phyloP scores from a whole-genome alignment of 2,797 vertebrate genomes.

The Oryzias sinensis region DNA sequence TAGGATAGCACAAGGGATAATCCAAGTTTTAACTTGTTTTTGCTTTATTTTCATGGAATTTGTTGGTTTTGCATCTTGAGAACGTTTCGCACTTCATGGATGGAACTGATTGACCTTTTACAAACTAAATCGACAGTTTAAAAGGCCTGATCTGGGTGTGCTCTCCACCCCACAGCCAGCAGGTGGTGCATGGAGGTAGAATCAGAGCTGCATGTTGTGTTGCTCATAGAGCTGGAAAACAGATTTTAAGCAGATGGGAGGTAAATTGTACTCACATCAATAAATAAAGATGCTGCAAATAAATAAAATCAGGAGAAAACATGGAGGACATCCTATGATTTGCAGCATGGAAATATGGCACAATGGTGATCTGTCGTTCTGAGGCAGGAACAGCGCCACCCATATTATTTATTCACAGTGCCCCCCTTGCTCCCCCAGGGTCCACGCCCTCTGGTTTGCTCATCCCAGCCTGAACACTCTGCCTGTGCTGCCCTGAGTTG shows the following conservation, averaged over 20 bases:
- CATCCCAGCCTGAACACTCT: slow-evolving; percentile 45
- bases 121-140: no score
- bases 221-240: slow-evolving; percentile 32
- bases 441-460: slow-evolving; percentile 60
- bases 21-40: no score
- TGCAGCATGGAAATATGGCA: slow-evolving; percentile 16
- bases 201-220: slow-evolving; percentile 14
- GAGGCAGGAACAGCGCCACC: slow-evolving; percentile 46
- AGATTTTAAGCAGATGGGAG: slow-evolving; percentile 18
- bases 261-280: slow-evolving; percentile 21
- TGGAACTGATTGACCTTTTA: no score
- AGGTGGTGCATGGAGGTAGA: slow-evolving; percentile 64
- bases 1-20: no score
- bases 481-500: slow-evolving; percentile 50
- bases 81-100: no score
- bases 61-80: no score
- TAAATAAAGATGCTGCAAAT: slow-evolving; percentile 16
- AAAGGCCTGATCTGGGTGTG: slow-evolving; percentile 10
- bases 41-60: no score
- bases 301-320: neutral
- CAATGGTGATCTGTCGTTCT: slow-evolving; percentile 17
- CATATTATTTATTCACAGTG: slow-evolving; percentile 56
- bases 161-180: slow-evolving; percentile 48
- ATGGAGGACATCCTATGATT: slow-evolving; percentile 1
- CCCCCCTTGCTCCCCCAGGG: slow-evolving; percentile 14